These are phyloP conservation scores for Ophiodon elongatus DNA, from an alignment of 2,113 vertebrate species.

Conservation along the genomic window DNA sequence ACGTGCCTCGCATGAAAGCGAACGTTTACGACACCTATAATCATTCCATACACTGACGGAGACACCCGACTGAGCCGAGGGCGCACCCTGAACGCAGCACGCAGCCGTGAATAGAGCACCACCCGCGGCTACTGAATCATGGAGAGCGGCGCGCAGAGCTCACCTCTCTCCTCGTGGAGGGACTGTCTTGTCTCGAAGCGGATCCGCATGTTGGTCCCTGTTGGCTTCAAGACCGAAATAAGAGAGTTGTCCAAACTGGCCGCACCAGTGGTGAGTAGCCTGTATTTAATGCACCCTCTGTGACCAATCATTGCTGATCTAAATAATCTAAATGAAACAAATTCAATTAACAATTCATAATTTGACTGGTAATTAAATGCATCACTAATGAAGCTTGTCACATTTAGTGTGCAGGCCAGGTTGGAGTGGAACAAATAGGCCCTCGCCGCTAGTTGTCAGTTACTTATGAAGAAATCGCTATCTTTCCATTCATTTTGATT, in stretches of 20 bases:
- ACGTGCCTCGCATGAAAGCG: neutral
- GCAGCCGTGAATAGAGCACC: neutral
- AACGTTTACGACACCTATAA: neutral
- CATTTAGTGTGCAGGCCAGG: neutral
- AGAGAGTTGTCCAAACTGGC: slow-evolving; percentile 60
- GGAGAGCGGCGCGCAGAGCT: neutral
- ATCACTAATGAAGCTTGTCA: neutral
- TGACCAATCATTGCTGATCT: neutral
- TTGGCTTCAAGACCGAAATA: slow-evolving; percentile 71
- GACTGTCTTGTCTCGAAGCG: neutral
- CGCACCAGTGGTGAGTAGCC: slow-evolving; percentile 74
- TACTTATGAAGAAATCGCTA: neutral
- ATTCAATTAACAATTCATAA: too few relatives aligned
- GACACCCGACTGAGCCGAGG: neutral
- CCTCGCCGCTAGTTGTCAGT: neutral
- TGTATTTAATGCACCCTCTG: neutral
- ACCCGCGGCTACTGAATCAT: neutral
- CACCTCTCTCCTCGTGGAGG: neutral
- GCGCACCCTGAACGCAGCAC: too few relatives aligned
- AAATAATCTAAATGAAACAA: neutral
- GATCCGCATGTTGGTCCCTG: slow-evolving; percentile 54
- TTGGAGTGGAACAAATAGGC: neutral
- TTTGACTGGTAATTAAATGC: neutral
- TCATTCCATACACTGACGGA: neutral
- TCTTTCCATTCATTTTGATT: neutral